Evolutionary conservation across 2,888 invertebrate genomes (phyloP).

Genomic region (Stictocephala bisonia): DNA sequence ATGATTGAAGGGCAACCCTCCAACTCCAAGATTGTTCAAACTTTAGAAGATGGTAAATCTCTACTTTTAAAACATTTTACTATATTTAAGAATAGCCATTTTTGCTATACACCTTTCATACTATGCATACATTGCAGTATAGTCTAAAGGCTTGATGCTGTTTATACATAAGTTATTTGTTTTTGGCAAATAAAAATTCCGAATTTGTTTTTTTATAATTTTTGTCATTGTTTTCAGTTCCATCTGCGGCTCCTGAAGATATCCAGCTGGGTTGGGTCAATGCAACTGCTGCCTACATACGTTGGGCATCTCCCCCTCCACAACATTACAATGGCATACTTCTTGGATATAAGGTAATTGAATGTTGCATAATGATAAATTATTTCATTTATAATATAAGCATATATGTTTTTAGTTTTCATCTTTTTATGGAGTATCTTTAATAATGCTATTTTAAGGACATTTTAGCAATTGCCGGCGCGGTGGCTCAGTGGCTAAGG

Average conservation of each 20-base stretch:
- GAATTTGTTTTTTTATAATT: background rate
- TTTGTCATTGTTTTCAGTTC: conserved; percentile 71
- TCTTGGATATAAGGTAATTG: conserved; percentile 89
- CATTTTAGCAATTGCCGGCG: no score
- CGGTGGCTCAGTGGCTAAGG: no score
- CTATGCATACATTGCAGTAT: background rate
- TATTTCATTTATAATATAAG: no score
- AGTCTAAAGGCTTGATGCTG: background rate
- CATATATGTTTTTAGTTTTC: no score
- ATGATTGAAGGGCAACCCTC: conserved; percentile 91
- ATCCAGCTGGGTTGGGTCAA: conserved; percentile 85
- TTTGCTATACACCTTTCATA: background rate
- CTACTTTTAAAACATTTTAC: background rate
- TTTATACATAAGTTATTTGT: background rate
- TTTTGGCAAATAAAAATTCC: no score
- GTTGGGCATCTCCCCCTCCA: conserved; percentile 86
- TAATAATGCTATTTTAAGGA: no score
- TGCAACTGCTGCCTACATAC: conserved; percentile 81
- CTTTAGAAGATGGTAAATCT: conserved; percentile 55
- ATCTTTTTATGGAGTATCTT: background rate
- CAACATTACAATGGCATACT: conserved; percentile 84
- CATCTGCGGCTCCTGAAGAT: conserved; percentile 82
- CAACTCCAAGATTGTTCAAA: conserved; percentile 82
- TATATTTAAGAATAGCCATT: background rate
- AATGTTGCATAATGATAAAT: conserved; percentile 50